Conservation (phyloP, 2,888 invertebrate species). For the Rhorus exstirpatorius region DNA sequence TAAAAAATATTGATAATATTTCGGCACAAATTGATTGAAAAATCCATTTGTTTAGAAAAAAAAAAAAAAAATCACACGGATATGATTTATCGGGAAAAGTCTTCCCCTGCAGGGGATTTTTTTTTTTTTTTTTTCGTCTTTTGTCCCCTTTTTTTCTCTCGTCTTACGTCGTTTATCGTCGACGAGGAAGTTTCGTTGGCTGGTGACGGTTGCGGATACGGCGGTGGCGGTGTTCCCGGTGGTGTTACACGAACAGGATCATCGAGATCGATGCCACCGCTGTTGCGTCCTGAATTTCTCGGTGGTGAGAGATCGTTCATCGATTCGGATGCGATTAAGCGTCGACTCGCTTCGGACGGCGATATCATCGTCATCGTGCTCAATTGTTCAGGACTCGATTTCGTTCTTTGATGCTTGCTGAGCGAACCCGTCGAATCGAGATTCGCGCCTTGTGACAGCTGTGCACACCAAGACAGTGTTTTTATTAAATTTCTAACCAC, state of each 20-base stretch:
- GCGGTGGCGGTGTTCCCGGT: conserved; percentile 96
- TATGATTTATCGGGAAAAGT: not conserved
- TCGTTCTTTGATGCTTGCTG: conserved; percentile 89
- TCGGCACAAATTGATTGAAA: no score
- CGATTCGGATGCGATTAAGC: conserved; percentile 88
- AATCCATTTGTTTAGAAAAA: no score
- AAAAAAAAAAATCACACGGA: not conserved
- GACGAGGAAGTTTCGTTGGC: conserved; percentile 79
- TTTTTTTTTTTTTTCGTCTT: not conserved
- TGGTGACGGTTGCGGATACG: conserved; percentile 88
- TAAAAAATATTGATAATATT: no score
- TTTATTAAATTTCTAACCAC: not conserved
- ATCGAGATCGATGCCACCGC: conserved; percentile 84
- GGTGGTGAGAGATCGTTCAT: conserved; percentile 87
- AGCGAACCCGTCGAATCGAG: conserved; percentile 79
- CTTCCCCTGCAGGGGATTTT: not conserved
- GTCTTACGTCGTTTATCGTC: conserved; percentile 80
- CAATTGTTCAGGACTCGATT: conserved; percentile 89
- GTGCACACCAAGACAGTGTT: conserved; percentile 1
- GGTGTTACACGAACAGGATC: conserved; percentile 87
- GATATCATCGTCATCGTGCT: conserved; percentile 83
- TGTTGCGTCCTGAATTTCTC: conserved; percentile 73
- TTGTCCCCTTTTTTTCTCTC: not conserved
- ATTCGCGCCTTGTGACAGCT: conserved; percentile 83
- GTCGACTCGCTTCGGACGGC: conserved; percentile 85